Evolutionary conservation across 1,140 invertebrate genomes (phyloP).

Genomic region (Hyphantria cunea): DNA sequence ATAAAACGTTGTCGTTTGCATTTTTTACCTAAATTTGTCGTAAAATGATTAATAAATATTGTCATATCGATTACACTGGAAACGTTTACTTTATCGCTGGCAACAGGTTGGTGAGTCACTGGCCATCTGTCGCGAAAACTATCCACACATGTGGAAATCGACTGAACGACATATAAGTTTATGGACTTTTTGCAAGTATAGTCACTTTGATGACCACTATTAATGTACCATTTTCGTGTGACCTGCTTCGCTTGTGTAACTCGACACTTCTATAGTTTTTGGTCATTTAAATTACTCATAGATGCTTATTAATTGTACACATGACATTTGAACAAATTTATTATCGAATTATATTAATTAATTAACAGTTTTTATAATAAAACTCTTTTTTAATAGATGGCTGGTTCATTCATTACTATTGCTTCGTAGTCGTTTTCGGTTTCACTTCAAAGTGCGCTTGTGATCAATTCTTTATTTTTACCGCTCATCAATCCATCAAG

Average conservation of each 20-base stretch:
- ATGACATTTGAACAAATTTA: too few species aligned
- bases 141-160: slow-evolving; percentile 70
- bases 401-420: slow-evolving; percentile 8
- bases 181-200: slow-evolving; percentile 49
- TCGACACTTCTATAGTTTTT: slow-evolving; percentile 44
- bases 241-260: slow-evolving; percentile 52
- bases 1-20: slow-evolving; percentile 37
- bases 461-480: slow-evolving; percentile 43
- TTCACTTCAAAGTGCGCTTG: slow-evolving; percentile 1
- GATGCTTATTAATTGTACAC: too few species aligned
- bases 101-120: slow-evolving; percentile 74
- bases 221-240: slow-evolving; percentile 57
- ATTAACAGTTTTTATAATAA: too few species aligned
- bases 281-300: slow-evolving; percentile 9
- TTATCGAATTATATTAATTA: too few species aligned
- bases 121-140: slow-evolving; percentile 76
- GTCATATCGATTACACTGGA: slow-evolving; percentile 58
- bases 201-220: slow-evolving; percentile 49
- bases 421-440: slow-evolving; percentile 1
- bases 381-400: background rate
- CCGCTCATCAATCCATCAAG: slow-evolving; percentile 51
- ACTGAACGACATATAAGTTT: slow-evolving; percentile 52
- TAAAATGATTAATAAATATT: slow-evolving; percentile 57
- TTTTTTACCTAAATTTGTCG: slow-evolving; percentile 43
- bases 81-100: slow-evolving; percentile 48